A percentile compares a stretch with the other conserved stretches of the same genome.
These are phyloP conservation scores for Dolichomitus sp. DNA, from an alignment of 2,888 invertebrate species.

Conservation along the genomic window DNA sequence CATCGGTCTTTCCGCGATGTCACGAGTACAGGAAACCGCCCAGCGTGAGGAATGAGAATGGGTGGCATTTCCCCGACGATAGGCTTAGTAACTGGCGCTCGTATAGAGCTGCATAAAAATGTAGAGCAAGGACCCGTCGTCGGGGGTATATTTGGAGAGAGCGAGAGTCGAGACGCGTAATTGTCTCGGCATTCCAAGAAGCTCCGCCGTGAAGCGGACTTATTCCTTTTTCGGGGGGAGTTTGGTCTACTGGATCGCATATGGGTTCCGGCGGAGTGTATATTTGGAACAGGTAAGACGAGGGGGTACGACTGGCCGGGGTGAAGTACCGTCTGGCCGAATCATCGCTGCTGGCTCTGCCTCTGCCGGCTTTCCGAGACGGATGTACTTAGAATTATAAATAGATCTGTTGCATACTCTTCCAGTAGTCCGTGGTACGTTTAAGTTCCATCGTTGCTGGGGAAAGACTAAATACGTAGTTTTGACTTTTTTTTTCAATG, in stretches of 20 bases:
- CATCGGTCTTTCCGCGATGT: slow-evolving; percentile 7
- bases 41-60: background rate
- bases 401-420: slow-evolving; percentile 28
- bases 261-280: slow-evolving; percentile 69
- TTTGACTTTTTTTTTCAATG: background rate
- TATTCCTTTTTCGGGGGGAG: slow-evolving; percentile 76
- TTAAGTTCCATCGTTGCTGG: slow-evolving; percentile 31
- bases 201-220: slow-evolving; percentile 58
- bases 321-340: slow-evolving; percentile 59
- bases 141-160: slow-evolving; percentile 67
- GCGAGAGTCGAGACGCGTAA: slow-evolving; percentile 69
- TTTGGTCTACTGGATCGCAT: slow-evolving; percentile 70
- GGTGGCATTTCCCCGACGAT: slow-evolving; percentile 12
- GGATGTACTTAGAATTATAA: slow-evolving; percentile 45
- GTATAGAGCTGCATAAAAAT: slow-evolving; percentile 70
- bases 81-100: slow-evolving; percentile 14
- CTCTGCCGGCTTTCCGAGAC: slow-evolving; percentile 32
- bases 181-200: slow-evolving; percentile 76
- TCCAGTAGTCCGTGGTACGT: slow-evolving; percentile 35
- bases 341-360: slow-evolving; percentile 27
- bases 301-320: slow-evolving; percentile 39
- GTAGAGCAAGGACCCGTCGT: slow-evolving; percentile 75
- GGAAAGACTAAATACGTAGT: background rate
- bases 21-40: slow-evolving; percentile 25
- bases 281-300: slow-evolving; percentile 70